Conservation (phyloP, 2,797 vertebrate species). For the Eutrigla gurnardus region DNA sequence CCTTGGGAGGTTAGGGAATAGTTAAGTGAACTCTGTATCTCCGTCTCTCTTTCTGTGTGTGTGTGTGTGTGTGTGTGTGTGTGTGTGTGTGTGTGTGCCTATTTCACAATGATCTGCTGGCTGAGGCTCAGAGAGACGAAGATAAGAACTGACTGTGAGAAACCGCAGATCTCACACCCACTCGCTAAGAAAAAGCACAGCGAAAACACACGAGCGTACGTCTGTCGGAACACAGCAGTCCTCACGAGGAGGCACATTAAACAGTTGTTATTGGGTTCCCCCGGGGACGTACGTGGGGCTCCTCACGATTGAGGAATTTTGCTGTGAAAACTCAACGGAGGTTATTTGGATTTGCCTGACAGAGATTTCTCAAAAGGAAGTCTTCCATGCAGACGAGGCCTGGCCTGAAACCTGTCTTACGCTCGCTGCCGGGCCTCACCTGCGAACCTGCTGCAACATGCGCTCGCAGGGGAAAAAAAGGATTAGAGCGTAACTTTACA, state of each 20-base stretch:
- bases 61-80: conserved; percentile 26
- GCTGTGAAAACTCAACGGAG: conserved; percentile 66
- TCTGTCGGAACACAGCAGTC: conserved; percentile 1
- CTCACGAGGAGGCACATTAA: conserved; percentile 22
- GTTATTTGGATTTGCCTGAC: conserved; percentile 69
- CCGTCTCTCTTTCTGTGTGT: conserved; percentile 29
- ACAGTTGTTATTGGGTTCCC: conserved; percentile 41
- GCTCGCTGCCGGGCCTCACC: conserved; percentile 69
- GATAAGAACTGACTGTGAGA: conserved; percentile 82
- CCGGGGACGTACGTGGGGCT: conserved; percentile 26
- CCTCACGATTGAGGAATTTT: conserved; percentile 50
- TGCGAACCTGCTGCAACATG: conserved; percentile 75
- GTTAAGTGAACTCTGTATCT: conserved; percentile 72
- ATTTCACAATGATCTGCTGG: conserved; percentile 80
- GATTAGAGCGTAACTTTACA: conserved; percentile 60
- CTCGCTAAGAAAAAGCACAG: conserved; percentile 64
- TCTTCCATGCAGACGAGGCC: conserved; percentile 74
- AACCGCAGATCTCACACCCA: conserved; percentile 82
- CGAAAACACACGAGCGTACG: conserved; percentile 17
- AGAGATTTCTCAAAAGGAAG: conserved; percentile 73
- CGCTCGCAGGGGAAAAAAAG: conserved; percentile 54
- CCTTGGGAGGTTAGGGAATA: conserved; percentile 74
- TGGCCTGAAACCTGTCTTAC: conserved; percentile 67
- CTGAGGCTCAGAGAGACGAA: conserved; percentile 71
- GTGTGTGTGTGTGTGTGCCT: conserved; percentile 35